These are phyloP conservation scores for Acanthosepion lycidas DNA, from an alignment of 2,888 invertebrate genomes.

Conservation along the genomic window DNA sequence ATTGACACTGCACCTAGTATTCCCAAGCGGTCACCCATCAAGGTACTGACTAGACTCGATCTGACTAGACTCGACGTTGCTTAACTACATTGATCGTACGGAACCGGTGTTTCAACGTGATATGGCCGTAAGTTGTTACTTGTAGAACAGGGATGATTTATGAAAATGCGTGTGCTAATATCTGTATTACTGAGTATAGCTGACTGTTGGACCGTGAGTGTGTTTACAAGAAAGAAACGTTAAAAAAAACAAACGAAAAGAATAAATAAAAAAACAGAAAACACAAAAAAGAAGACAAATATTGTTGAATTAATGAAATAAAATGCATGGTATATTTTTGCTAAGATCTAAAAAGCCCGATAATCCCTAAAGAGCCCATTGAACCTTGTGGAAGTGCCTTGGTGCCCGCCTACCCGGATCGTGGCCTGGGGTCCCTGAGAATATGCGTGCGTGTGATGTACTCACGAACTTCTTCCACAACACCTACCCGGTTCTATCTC, in stretches of 20 bases:
- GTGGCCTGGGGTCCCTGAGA: not conserved
- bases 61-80: no score
- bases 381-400: not conserved
- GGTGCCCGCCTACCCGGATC: not conserved
- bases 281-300: not conserved
- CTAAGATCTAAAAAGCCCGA: not conserved
- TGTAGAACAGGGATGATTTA: not conserved
- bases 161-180: not conserved
- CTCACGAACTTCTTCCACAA: not conserved
- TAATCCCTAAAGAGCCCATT: not conserved
- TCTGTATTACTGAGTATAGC: not conserved
- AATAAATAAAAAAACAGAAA: not conserved
- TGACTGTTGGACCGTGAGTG: no score
- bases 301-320: slow-evolving; percentile 33
- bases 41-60: no score
- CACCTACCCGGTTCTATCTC: not conserved
- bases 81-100: no score
- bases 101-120: no score
- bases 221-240: no score
- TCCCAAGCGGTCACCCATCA: no score
- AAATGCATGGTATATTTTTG: not conserved
- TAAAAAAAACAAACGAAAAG: not conserved
- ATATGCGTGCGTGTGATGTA: not conserved
- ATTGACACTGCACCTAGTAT: no score
- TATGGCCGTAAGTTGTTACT: no score